Conservation (phyloP, 2,113 vertebrate species). For the Sphyrna mokarran region DNA sequence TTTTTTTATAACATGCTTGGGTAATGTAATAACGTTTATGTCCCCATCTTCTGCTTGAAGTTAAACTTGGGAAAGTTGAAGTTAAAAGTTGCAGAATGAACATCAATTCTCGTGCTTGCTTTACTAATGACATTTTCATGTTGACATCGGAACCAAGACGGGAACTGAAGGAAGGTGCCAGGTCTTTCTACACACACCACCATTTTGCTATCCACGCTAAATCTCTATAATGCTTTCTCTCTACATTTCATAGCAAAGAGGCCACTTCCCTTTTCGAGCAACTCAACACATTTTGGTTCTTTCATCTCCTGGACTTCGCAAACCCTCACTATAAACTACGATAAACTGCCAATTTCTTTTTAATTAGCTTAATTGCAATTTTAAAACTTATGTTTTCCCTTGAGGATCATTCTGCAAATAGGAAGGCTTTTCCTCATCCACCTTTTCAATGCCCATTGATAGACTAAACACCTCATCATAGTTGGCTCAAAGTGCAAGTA, state of each 20-base stretch:
- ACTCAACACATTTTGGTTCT: neutral
- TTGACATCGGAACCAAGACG: neutral
- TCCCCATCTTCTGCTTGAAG: neutral
- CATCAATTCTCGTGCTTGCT: neutral
- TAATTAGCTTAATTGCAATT: neutral
- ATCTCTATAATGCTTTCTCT: neutral
- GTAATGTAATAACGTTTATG: neutral
- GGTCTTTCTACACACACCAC: neutral
- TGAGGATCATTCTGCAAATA: neutral
- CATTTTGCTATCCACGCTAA: neutral
- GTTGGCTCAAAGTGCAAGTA: neutral
- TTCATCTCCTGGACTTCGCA: neutral
- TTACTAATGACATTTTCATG: neutral
- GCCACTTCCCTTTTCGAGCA: neutral
- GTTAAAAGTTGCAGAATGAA: neutral
- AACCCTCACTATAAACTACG: no score
- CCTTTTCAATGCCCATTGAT: neutral
- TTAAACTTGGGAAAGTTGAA: neutral
- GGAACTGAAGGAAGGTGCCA: neutral
- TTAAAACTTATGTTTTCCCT: neutral
- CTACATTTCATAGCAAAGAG: neutral
- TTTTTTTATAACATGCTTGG: neutral
- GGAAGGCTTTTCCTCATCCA: neutral
- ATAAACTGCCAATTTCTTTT: neutral
- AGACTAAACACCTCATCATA: neutral